phyloP scores from a whole-genome alignment of 2,113 vertebrate genomes.

The Pica pica region DNA sequence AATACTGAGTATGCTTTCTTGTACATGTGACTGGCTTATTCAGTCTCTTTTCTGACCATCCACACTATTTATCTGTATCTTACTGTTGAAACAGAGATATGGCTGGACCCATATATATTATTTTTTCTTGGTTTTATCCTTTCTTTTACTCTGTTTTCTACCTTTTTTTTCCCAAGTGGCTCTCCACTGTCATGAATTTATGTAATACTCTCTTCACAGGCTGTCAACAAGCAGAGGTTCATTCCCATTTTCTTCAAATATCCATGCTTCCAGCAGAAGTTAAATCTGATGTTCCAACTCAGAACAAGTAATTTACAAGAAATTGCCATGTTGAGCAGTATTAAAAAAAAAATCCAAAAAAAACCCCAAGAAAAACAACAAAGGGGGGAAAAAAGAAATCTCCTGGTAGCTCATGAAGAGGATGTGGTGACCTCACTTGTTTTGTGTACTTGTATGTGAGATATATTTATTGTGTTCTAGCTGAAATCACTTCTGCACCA shows the following conservation, averaged over 20 bases:
- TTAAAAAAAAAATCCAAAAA: background rate
- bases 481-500: constrained; percentile 28
- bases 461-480: constrained; percentile 27
- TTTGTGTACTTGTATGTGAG: constrained; percentile 29
- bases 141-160: background rate
- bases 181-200: constrained; percentile 40
- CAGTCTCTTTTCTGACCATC: background rate
- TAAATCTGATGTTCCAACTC: constrained; percentile 1
- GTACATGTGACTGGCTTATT: background rate
- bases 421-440: constrained; percentile 40
- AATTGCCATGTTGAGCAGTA: background rate
- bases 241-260: constrained; percentile 30
- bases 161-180: background rate
- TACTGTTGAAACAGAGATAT: constrained; percentile 12
- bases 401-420: constrained; percentile 52
- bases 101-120: constrained; percentile 55
- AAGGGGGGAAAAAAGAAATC: background rate
- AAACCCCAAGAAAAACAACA: too few species aligned
- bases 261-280: constrained; percentile 36
- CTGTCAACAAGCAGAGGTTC: constrained; percentile 33
- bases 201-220: constrained; percentile 5
- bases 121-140: constrained; percentile 6
- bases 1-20: background rate
- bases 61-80: background rate
- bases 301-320: background rate